phyloP scores from a whole-genome alignment of 30 jellyfish, hydroid and myxozoan species.

The Clytia hemisphaerica region DNA sequence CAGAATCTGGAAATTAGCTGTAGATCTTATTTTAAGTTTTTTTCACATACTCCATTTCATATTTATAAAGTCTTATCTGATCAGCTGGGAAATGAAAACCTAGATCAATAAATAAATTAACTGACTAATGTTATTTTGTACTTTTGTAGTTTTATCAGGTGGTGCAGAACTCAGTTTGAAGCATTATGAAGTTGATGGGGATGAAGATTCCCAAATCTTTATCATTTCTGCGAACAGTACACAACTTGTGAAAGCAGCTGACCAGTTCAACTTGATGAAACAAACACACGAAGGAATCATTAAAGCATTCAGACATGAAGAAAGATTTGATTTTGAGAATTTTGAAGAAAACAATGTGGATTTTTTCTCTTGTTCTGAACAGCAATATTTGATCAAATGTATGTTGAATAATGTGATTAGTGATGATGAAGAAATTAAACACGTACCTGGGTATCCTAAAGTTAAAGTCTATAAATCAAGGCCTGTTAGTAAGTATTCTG shows the following conservation, averaged over 20 bases:
- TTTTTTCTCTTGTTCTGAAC: slow-evolving; percentile 66
- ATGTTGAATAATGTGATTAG: slow-evolving; percentile 45
- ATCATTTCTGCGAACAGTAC: slow-evolving; percentile 47
- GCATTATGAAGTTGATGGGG: slow-evolving; percentile 42
- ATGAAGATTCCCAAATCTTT: slow-evolving; percentile 31
- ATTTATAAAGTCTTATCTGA: too few relatives aligned
- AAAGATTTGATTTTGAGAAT: slow-evolving; percentile 44
- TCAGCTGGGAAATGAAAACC: too few relatives aligned
- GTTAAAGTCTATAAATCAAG: slow-evolving; percentile 67
- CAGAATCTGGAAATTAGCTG: not conserved
- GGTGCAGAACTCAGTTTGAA: slow-evolving; percentile 74
- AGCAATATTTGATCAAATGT: slow-evolving; percentile 56
- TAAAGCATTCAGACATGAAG: slow-evolving; percentile 44
- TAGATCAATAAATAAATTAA: not conserved
- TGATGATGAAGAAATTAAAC: slow-evolving; percentile 38
- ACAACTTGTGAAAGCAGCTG: slow-evolving; percentile 77
- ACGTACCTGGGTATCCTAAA: slow-evolving; percentile 66
- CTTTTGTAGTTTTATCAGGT: slow-evolving; percentile 53
- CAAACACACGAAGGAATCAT: slow-evolving; percentile 44
- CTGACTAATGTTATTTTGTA: not conserved
- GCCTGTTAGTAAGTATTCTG: slow-evolving; percentile 69
- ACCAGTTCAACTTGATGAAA: slow-evolving; percentile 49
- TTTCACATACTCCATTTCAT: too few relatives aligned
- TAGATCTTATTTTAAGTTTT: not conserved
- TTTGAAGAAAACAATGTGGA: slow-evolving; percentile 48